Percentiles rank a stretch among this genome's conserved stretches.
Conservation (phyloP, 2,797 vertebrate species). For the Molossus alvarezi region DNA sequence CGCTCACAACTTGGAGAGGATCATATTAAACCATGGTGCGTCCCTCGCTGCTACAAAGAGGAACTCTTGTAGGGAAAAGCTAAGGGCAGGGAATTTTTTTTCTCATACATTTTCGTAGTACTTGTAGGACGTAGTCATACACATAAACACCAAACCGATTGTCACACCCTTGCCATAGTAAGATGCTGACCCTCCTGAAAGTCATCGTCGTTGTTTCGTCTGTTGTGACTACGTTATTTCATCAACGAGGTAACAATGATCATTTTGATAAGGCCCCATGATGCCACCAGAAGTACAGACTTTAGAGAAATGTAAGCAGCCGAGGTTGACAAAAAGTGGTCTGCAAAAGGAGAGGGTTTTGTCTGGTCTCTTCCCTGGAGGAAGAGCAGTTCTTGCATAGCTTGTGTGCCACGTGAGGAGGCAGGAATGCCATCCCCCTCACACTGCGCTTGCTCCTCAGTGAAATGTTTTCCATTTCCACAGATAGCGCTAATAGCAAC, state of each 20-base stretch:
- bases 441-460: conserved; percentile 6
- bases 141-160: background rate
- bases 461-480: conserved; percentile 15
- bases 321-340: background rate
- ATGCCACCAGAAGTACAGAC: background rate
- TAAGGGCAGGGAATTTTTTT: background rate
- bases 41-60: background rate
- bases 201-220: conserved; percentile 12
- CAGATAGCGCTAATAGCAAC: background rate
- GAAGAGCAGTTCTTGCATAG: background rate
- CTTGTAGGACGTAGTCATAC: background rate
- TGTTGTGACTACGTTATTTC: conserved; percentile 5
- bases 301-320: conserved; percentile 44
- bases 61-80: background rate
- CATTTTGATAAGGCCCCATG: background rate
- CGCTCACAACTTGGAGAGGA: background rate
- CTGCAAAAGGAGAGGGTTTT: background rate
- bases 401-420: background rate
- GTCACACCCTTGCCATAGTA: background rate
- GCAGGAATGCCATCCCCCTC: background rate
- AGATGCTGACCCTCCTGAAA: background rate
- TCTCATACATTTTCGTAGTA: background rate
- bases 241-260: background rate
- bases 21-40: background rate
- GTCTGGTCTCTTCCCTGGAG: background rate